These are phyloP conservation scores for Ciconia boyciana DNA, from an alignment of 2,113 vertebrate genomes.

Conservation along the genomic window DNA sequence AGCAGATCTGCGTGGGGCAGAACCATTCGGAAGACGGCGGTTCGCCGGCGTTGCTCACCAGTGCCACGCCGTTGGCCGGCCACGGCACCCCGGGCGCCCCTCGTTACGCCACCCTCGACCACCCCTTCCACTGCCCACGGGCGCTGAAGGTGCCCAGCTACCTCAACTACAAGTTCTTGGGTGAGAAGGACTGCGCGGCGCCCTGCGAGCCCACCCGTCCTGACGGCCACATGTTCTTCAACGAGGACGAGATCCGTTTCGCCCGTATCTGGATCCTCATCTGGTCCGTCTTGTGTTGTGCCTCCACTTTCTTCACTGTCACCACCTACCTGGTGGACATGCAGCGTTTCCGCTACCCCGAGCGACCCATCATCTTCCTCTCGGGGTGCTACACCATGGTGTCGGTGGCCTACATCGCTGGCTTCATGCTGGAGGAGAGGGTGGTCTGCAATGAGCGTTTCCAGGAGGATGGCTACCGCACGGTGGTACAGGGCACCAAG, in stretches of 20 bases:
- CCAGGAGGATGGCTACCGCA: slow-evolving; percentile 85
- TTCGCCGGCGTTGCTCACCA: slow-evolving; percentile 75
- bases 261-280: slow-evolving; percentile 96
- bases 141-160: slow-evolving; percentile 89
- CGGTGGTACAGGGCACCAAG: slow-evolving; percentile 95
- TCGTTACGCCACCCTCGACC: slow-evolving; percentile 74
- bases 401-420: slow-evolving; percentile 94
- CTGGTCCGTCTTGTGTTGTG: slow-evolving; percentile 94
- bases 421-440: slow-evolving; percentile 90
- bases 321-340: slow-evolving; percentile 97
- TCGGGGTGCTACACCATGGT: slow-evolving; percentile 99
- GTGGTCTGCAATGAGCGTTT: slow-evolving; percentile 94
- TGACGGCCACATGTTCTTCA: slow-evolving; percentile 93
- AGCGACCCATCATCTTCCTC: slow-evolving; percentile 95
- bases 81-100: slow-evolving; percentile 67
- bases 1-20: slow-evolving; percentile 94
- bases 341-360: slow-evolving; percentile 96
- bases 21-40: slow-evolving; percentile 85
- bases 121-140: slow-evolving; percentile 86
- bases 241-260: slow-evolving; percentile 90
- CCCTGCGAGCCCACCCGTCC: slow-evolving; percentile 88
- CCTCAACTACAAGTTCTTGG: slow-evolving; percentile 93
- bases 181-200: slow-evolving; percentile 89
- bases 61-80: slow-evolving; percentile 74
- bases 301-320: slow-evolving; percentile 94